Evolutionary conservation across 2,113 vertebrate species (phyloP), one percentile per base, ranked within the genome.

Genomic region (Lasiurus borealis): DNA sequence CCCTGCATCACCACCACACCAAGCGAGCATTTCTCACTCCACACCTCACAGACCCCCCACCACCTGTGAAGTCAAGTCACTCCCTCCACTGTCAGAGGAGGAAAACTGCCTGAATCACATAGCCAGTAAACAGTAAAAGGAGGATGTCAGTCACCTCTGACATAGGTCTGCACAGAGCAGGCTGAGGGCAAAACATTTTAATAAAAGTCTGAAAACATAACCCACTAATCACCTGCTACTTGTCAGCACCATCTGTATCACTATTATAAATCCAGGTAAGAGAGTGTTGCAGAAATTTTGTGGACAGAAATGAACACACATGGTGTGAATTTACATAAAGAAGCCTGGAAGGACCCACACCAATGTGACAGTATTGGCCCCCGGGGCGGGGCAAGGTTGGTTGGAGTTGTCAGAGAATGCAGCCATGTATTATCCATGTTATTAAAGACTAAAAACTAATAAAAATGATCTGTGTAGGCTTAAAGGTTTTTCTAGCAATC

Each of bases 371-470:
- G 3, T 14, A 13, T 0, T 18, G 40, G 18, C 36, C 6, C 19
- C 3, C 23, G 25, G 12, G 69, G 84, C 1, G 19, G 15, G 40
- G 50, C 54, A 66, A 4, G 2, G 36, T 19, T 50, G 71, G 57
- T 25, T 7, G 23, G 59, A 12, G 31, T 11, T 6, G 36, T 59
- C 18, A 83, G 25, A 80, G 64, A 77, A 94, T 34, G 25, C 11
- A 62, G 57, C 40, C 73, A n/a, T 23, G 8, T 46, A 34, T 25
- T 59, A 83, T 36, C 6, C 44, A 88, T 2, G 14, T 50, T 77
- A 83, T 72, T 90, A 77, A 96, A 81, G 57, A 90, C 40, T 71
- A 52, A 90, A 92, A 87, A 59, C 6, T 1, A 88, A 50, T 34
- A 83, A 76, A 85, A 85, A 76, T 46, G n/a, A 8, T 14, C 25